phyloP scores from a whole-genome alignment of 2,113 vertebrate species.

The Ploceus nigricollis region DNA sequence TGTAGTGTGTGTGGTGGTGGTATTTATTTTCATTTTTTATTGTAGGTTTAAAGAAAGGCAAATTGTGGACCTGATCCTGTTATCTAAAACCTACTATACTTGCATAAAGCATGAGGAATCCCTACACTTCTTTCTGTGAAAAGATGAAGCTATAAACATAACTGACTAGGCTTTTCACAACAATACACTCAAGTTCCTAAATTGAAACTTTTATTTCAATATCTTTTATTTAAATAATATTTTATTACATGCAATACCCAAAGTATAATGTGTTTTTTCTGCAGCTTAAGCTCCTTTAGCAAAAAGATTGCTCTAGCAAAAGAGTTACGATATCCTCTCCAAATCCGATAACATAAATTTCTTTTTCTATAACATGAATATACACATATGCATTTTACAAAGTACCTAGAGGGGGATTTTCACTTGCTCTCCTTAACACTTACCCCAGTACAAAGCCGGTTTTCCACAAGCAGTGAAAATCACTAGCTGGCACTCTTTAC shows the following conservation, averaged over 20 bases:
- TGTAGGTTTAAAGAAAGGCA: conserved; percentile 13
- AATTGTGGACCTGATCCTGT: not conserved
- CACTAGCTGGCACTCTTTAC: not conserved
- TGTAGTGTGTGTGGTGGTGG: conserved; percentile 20
- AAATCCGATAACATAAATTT: not conserved
- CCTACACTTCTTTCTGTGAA: not conserved
- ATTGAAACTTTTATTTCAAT: conserved; percentile 6
- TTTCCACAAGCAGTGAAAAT: not conserved
- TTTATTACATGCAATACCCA: not conserved
- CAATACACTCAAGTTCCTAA: not conserved
- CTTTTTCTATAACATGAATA: not conserved
- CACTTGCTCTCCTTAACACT: not conserved
- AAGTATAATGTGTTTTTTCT: not conserved
- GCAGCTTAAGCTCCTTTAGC: not conserved
- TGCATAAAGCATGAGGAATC: not conserved
- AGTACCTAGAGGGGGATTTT: not conserved
- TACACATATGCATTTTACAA: not conserved
- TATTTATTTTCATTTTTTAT: conserved; percentile 53
- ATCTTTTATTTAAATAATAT: conserved; percentile 23
- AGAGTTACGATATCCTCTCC: not conserved
- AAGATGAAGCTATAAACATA: conserved; percentile 10
- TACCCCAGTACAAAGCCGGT: not conserved
- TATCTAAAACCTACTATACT: not conserved
- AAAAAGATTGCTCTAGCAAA: not conserved
- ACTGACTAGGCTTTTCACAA: not conserved